phyloP scores from a whole-genome alignment of 2,888 invertebrate genomes.

The Agrotis exclamationis region DNA sequence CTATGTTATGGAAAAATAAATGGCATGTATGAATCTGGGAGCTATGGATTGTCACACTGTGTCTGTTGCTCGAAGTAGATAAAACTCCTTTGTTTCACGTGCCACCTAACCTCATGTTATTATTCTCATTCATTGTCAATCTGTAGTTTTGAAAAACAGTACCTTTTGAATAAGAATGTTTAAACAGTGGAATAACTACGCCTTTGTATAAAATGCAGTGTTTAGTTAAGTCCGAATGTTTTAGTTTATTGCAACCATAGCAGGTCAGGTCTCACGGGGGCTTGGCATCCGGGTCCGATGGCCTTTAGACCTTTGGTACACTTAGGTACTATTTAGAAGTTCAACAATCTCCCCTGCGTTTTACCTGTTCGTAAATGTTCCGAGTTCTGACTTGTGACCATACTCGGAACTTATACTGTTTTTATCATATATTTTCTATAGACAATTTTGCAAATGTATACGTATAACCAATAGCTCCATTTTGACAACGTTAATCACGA shows the following conservation, averaged over 20 bases:
- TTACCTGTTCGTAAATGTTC: too few species aligned
- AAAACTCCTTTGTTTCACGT: conserved; percentile 9
- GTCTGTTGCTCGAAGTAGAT: not conserved
- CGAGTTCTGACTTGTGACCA: too few species aligned
- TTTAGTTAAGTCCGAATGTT: conserved; percentile 12
- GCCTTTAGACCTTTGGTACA: conserved; percentile 51
- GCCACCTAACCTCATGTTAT: conserved; percentile 8
- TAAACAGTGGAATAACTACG: not conserved
- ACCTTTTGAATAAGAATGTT: not conserved
- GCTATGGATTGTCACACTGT: not conserved
- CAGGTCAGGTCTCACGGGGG: conserved; percentile 54
- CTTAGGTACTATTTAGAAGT: conserved; percentile 17
- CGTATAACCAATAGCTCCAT: too few species aligned
- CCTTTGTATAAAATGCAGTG: conserved; percentile 18
- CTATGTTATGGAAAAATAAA: not conserved
- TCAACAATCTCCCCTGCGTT: conserved; percentile 4
- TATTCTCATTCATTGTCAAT: conserved; percentile 22
- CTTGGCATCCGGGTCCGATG: conserved; percentile 52
- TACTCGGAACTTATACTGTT: too few species aligned
- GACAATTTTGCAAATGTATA: too few species aligned
- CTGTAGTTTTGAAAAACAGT: conserved; percentile 21
- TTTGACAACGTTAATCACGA: too few species aligned
- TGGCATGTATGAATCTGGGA: too few species aligned
- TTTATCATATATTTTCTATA: too few species aligned
- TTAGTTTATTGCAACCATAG: conserved; percentile 26